Evolutionary conservation across 2,113 vertebrate species (phyloP).

Genomic region (Lamprologus speciosus): DNA sequence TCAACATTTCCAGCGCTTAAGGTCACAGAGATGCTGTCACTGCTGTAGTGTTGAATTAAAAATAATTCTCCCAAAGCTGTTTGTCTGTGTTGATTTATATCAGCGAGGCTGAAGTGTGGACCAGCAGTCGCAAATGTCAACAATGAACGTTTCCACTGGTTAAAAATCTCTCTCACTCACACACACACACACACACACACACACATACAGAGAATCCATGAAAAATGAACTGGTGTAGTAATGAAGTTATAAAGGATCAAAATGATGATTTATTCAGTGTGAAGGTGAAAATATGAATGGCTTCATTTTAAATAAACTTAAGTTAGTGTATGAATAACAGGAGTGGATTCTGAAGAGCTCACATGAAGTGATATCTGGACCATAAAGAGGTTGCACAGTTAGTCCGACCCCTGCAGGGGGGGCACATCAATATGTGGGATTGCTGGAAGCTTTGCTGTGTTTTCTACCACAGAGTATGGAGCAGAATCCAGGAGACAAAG

Average conservation of each 20-base stretch:
- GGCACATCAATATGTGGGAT: neutral
- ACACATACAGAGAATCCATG: neutral
- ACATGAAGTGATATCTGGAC: neutral
- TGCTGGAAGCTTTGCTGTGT: neutral
- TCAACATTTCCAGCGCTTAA: neutral
- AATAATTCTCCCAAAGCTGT: neutral
- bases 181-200: too few relatives aligned
- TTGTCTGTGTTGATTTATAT: neutral
- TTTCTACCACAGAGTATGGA: neutral
- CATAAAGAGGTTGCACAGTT: neutral
- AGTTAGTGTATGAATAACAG: neutral
- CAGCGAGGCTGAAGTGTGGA: neutral
- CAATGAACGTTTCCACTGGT: neutral
- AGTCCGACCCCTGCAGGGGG: neutral
- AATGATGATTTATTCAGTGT: neutral
- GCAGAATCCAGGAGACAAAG: neutral
- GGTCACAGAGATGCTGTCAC: neutral
- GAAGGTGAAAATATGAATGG: neutral
- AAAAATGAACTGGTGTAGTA: neutral
- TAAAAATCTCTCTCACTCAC: neutral
- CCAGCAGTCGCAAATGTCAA: neutral
- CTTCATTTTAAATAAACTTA: neutral
- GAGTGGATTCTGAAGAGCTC: neutral
- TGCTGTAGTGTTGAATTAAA: slow-evolving; percentile 42
- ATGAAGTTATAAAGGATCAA: neutral